Evolutionary conservation across 1,140 invertebrate species (phyloP).

Genomic region (Brachionus paranguensis): DNA sequence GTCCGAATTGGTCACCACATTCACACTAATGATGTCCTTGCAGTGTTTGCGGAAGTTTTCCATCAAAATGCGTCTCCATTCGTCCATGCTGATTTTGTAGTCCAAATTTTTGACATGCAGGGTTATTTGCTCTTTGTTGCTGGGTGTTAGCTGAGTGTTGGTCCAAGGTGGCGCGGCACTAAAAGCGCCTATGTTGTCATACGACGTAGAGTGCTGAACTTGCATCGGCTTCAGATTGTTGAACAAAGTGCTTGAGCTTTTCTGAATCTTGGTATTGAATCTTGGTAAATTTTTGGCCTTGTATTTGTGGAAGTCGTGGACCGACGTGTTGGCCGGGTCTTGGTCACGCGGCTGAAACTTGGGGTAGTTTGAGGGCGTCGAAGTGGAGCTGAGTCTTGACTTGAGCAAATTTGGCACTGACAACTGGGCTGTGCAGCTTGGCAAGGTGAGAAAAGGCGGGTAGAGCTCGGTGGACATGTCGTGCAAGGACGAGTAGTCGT

Average conservation of each 20-base stretch:
- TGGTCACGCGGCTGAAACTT: neutral
- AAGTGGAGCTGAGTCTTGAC: neutral
- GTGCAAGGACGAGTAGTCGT: constrained; percentile 9
- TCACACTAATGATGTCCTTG: constrained; percentile 66
- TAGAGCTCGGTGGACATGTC: neutral
- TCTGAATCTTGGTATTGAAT: neutral
- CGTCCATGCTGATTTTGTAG: constrained; percentile 66
- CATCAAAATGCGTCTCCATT: constrained; percentile 65
- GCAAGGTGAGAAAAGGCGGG: neutral
- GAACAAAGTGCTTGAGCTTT: constrained; percentile 11
- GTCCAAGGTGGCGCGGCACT: neutral
- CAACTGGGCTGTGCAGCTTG: neutral
- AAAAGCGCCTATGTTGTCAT: neutral
- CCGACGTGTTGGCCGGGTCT: neutral
- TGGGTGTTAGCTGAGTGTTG: neutral
- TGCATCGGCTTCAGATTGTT: neutral
- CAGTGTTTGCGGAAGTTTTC: constrained; percentile 66
- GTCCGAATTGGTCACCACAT: constrained; percentile 65
- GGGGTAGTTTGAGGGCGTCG: neutral
- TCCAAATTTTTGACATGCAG: constrained; percentile 70
- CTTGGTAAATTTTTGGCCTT: constrained; percentile 2
- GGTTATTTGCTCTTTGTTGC: constrained; percentile 56
- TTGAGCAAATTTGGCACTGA: neutral
- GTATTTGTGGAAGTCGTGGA: neutral
- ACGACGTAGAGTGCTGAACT: constrained; percentile 9